A percentile compares a stretch with the other conserved stretches of the same genome.
phyloP scores from a whole-genome alignment of 2,113 vertebrate species.

The Caloenas nicobarica region DNA sequence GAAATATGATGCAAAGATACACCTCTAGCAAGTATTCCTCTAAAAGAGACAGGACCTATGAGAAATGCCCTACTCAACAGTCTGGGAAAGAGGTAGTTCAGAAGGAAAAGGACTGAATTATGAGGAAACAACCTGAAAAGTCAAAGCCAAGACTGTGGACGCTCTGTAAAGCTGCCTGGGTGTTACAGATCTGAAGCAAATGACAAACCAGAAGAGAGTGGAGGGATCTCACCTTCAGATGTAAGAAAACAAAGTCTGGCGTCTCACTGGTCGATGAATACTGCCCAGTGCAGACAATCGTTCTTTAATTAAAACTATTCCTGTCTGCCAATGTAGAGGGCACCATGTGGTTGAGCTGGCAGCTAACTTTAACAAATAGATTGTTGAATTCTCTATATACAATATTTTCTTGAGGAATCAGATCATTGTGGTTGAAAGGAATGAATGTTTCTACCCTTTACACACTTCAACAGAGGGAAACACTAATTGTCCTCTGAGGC shows the following conservation, averaged over 20 bases:
- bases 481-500: not conserved
- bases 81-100: not conserved
- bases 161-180: not conserved
- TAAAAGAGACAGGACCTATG: not conserved
- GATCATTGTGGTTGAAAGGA: not conserved
- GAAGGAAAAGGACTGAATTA: not conserved
- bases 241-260: not conserved
- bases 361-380: not conserved
- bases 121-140: not conserved
- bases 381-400: not conserved
- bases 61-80: not conserved
- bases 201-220: not conserved
- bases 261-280: rapidly evolving
- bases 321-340: not conserved
- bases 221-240: not conserved
- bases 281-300: not conserved
- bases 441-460: not conserved
- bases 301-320: not conserved
- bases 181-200: not conserved
- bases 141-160: not conserved
- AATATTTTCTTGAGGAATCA: not conserved
- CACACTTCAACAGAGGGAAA: not conserved
- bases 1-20: not conserved
- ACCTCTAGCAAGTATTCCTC: not conserved
- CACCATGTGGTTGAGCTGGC: not conserved